Conservation (phyloP, 2,113 vertebrate species). For the Chrysochloris asiatica region DNA sequence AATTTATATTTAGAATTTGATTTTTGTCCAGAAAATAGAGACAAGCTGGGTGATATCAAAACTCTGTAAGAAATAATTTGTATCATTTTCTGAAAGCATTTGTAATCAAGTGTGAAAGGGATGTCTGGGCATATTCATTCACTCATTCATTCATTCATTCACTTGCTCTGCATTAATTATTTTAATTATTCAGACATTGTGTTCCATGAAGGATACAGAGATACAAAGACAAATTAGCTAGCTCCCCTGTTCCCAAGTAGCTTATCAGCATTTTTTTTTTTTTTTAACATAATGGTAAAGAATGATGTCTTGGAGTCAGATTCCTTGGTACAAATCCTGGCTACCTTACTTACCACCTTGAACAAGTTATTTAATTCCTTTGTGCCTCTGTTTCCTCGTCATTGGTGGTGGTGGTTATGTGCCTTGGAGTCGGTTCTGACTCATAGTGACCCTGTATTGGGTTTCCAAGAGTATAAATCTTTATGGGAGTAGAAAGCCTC, state of each 20-base stretch:
- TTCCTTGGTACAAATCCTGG: conserved; percentile 22
- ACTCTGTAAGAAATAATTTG: conserved; percentile 60
- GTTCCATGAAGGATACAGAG: neutral
- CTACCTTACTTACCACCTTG: neutral
- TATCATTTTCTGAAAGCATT: conserved; percentile 57
- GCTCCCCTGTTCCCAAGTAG: neutral
- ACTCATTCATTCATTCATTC: neutral
- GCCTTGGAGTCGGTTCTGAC: no score
- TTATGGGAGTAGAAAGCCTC: no score
- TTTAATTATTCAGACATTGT: neutral
- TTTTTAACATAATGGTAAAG: neutral
- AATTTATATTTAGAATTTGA: conserved; percentile 78
- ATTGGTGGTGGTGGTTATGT: no score
- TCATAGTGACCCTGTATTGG: no score
- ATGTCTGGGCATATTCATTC: conserved; percentile 48
- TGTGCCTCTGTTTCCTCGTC: neutral
- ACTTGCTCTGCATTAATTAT: neutral
- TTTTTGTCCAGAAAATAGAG: conserved; percentile 67
- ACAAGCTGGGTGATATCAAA: conserved; percentile 58
- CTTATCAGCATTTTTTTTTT: neutral
- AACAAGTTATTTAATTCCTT: neutral
- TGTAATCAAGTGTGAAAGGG: conserved; percentile 61
- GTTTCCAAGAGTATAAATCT: no score
- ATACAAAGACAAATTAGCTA: neutral
- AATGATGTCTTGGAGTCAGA: neutral